Evolutionary conservation across 2,113 vertebrate genomes (phyloP), one percentile per base, ranked within the genome.

Genomic region (Podiceps cristatus): DNA sequence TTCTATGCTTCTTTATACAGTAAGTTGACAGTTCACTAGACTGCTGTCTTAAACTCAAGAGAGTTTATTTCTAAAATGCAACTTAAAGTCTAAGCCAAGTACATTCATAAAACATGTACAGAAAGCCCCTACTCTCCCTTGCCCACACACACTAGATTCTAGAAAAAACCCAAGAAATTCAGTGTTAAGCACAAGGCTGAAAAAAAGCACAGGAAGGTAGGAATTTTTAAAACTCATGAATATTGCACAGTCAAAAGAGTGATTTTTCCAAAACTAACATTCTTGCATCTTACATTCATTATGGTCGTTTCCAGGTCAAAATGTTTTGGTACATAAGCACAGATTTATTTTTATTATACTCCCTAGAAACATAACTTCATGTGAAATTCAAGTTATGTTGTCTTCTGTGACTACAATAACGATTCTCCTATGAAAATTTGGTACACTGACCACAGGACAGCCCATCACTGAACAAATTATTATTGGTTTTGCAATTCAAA

Each of bases 131-230:
- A 35, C 62, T 73, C 74, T 47, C 75, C 67, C 72, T 93, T 91
- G 88, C 69, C 91, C 68, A 66, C 50, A 92, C 37, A 75, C 29
- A 24, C 13, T 2, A 11, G 23, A 78, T 45, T 60, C 56, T 18
- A 86, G 52, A 4, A 86, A 47, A 79, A 86, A 88, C 62, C 7
- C 9, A 74, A 81, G 25, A 77, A 93, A 93, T 91, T 50, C 91
- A 91, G 66, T 31, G 75, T 72, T 68, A 91, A 93, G 72, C n/a
- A 78, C 35, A 64, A 95, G 23, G 60, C 84, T 96, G 66, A 82
- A 56, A 90, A 90, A 96, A 95, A 96, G 64, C 78, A 92, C 59
- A 92, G 86, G 84, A 80, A 90, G 84, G 76, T 78, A 94, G 40
- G 63, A 92, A 73, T 90, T 88, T 93, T 92, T 76, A 14, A 10